Percentiles rank a stretch among this genome's conserved stretches.
Evolutionary conservation across 2,113 vertebrate species (phyloP).

Genomic region (Nycticorax nycticorax): DNA sequence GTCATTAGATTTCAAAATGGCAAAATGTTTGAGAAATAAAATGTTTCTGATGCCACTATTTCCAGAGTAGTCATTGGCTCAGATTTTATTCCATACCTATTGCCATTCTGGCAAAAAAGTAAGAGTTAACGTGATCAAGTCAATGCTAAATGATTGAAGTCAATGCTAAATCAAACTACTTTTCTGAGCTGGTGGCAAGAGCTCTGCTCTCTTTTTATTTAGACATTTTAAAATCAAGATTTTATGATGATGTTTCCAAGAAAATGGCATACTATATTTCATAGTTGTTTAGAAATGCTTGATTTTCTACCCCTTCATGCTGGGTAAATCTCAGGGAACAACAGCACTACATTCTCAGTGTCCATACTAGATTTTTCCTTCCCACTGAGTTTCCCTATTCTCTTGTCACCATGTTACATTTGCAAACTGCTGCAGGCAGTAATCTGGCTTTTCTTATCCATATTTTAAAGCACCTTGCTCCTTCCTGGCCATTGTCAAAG

Average conservation of each 20-base stretch:
- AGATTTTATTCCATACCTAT: neutral
- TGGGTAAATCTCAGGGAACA: neutral
- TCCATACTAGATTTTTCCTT: neutral
- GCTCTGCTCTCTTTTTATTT: neutral
- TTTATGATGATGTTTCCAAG: neutral
- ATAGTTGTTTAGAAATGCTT: neutral
- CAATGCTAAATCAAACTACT: neutral
- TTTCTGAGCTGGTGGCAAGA: neutral
- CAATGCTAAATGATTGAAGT: neutral
- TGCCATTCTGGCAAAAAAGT: neutral
- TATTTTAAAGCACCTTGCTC: neutral
- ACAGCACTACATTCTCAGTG: neutral
- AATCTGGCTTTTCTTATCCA: neutral
- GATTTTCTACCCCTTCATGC: neutral
- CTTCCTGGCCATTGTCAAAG: neutral
- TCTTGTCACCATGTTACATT: accelerated
- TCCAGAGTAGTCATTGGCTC: neutral
- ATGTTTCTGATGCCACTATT: neutral
- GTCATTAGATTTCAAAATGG: neutral
- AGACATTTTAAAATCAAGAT: neutral
- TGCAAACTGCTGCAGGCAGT: neutral
- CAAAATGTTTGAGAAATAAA: neutral
- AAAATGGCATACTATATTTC: neutral
- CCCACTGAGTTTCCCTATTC: neutral
- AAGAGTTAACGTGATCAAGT: neutral